These are phyloP conservation scores for Morinoia aosen DNA, from an alignment of 2,888 invertebrate genomes.

Conservation along the genomic window DNA sequence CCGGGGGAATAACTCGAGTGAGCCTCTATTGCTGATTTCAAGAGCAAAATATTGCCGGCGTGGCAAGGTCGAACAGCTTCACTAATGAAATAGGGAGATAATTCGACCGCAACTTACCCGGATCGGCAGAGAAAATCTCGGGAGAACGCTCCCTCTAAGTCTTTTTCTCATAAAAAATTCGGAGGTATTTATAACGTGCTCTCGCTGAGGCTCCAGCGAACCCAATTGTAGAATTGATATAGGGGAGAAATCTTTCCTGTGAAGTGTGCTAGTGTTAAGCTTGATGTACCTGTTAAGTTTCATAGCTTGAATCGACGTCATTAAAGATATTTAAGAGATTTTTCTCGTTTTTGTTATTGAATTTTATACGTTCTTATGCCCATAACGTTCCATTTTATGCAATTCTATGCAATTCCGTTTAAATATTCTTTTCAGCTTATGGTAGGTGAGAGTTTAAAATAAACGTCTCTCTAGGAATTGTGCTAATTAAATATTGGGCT, in stretches of 20 bases:
- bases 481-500: background rate
- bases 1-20: constrained; percentile 13
- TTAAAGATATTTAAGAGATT: background rate
- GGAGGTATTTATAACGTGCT: background rate
- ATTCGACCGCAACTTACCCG: background rate
- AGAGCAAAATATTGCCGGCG: constrained; percentile 17
- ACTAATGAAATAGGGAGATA: constrained; percentile 4
- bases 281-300: background rate
- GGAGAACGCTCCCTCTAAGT: background rate
- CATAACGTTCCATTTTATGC: background rate
- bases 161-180: background rate
- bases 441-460: background rate
- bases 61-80: background rate
- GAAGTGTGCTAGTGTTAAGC: background rate
- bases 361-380: background rate
- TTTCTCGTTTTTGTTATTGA: background rate
- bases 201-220: background rate
- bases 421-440: background rate
- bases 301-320: too few species aligned
- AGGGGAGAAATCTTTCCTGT: background rate
- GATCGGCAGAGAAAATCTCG: background rate
- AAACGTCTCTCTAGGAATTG: background rate
- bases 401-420: background rate
- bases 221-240: background rate
- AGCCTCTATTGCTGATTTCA: constrained; percentile 8